These are phyloP conservation scores for Atherinosoma microstoma DNA, from an alignment of 2,797 vertebrate species.

Conservation along the genomic window DNA sequence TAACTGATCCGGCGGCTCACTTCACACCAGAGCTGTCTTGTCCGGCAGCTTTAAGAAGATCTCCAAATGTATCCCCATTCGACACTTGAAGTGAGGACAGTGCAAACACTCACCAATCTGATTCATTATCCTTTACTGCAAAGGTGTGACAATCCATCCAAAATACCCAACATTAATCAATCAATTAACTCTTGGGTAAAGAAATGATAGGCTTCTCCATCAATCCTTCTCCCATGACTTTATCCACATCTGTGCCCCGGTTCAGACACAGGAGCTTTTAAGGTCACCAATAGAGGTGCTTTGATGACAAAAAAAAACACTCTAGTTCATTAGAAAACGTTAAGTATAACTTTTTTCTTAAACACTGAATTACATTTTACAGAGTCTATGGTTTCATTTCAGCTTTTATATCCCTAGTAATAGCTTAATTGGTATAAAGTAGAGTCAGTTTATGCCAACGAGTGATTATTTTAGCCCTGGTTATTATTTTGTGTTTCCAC, in stretches of 20 bases:
- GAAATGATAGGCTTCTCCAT: constrained; percentile 34
- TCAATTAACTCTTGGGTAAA: constrained; percentile 46
- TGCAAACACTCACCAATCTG: constrained; percentile 21
- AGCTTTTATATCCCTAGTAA: neutral
- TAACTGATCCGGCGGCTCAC: constrained; percentile 1
- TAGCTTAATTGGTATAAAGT: neutral
- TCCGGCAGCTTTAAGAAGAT: constrained; percentile 58
- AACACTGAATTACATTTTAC: no score
- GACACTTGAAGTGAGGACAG: constrained; percentile 22
- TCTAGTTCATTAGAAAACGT: no score
- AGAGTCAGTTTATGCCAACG: no score
- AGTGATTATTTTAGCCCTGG: no score
- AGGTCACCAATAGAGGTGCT: neutral
- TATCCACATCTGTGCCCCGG: constrained; percentile 9
- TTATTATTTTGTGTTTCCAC: no score
- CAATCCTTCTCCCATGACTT: constrained; percentile 19
- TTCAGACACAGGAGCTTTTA: neutral
- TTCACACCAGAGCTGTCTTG: neutral
- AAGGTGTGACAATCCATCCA: constrained; percentile 49
- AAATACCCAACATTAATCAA: constrained; percentile 55
- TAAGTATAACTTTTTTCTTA: no score
- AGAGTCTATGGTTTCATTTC: neutral
- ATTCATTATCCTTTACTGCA: constrained; percentile 45
- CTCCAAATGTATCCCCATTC: constrained; percentile 16
- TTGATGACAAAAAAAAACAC: no score